Conservation (phyloP, 2,113 vertebrate genomes). For the Noctilio leporinus region DNA sequence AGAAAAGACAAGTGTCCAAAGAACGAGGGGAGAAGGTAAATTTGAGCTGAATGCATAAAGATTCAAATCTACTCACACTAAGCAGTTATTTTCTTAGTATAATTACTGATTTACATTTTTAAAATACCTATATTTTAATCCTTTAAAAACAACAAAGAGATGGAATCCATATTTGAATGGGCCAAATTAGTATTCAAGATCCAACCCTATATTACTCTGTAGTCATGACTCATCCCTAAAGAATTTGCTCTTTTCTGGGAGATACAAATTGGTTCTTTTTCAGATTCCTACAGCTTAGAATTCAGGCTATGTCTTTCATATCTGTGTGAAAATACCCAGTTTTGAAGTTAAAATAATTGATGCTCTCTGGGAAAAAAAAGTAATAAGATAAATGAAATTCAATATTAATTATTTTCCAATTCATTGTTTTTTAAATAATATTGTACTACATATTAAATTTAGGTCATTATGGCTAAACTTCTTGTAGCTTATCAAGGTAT, state of each 20-base stretch:
- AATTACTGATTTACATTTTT: neutral
- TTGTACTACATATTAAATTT: neutral
- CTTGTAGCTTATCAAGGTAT: neutral
- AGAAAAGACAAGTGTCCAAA: conserved; percentile 97
- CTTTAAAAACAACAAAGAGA: conserved; percentile 18
- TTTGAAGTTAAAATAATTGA: conserved; percentile 29
- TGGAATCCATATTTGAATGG: conserved; percentile 21
- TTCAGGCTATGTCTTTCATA: conserved; percentile 1
- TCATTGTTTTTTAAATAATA: conserved; percentile 5
- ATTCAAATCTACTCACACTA: neutral
- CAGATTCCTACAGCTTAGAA: conserved; percentile 1
- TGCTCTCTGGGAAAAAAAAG: conserved; percentile 4
- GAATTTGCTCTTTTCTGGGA: conserved; percentile 60
- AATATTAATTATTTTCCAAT: neutral
- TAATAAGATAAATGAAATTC: neutral
- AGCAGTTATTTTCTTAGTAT: conserved; percentile 1
- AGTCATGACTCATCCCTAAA: conserved; percentile 55
- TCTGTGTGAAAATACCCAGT: conserved; percentile 33
- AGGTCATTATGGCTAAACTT: neutral
- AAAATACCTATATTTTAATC: conserved; percentile 15
- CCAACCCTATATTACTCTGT: neutral
- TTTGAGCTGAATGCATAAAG: neutral
- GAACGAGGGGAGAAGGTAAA: conserved; percentile 96
- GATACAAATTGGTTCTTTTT: conserved; percentile 45
- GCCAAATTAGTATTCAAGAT: conserved; percentile 60